Conservation (phyloP, 2,888 invertebrate genomes). For the Pyrocoelia pectoralis region DNA sequence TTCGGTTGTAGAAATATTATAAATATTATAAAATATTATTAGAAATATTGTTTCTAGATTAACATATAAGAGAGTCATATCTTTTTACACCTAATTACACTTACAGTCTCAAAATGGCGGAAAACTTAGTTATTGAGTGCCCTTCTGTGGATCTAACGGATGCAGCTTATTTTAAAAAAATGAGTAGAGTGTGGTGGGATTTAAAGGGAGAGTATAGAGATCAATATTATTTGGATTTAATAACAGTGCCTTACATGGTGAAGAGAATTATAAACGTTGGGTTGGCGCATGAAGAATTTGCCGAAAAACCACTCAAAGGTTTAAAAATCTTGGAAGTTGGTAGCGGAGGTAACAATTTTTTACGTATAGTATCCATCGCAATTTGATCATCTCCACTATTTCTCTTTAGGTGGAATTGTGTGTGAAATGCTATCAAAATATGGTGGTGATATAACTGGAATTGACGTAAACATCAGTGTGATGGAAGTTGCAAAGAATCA, state of each 20-base stretch:
- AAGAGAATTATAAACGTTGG: background rate
- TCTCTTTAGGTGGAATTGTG: background rate
- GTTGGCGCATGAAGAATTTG: background rate
- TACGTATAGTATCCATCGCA: background rate
- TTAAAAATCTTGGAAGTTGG: slow-evolving; percentile 2
- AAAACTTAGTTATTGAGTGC: too few species aligned
- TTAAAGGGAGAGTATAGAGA: too few species aligned
- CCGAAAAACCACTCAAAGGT: background rate
- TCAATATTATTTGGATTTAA: too few species aligned
- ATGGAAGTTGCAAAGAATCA: background rate
- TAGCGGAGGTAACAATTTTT: background rate
- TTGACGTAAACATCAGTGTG: background rate
- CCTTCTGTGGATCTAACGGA: too few species aligned
- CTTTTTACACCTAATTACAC: too few species aligned
- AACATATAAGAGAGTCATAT: too few species aligned
- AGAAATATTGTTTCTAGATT: too few species aligned
- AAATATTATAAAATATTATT: too few species aligned
- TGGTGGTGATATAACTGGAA: background rate
- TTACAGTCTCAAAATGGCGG: too few species aligned
- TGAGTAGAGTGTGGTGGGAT: too few species aligned
- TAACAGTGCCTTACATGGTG: background rate
- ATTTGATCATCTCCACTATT: background rate
- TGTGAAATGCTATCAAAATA: background rate
- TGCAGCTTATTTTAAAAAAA: too few species aligned
- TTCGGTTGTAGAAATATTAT: too few species aligned